phyloP scores from a whole-genome alignment of 2,113 vertebrate species.

The Taurulus bubalis region DNA sequence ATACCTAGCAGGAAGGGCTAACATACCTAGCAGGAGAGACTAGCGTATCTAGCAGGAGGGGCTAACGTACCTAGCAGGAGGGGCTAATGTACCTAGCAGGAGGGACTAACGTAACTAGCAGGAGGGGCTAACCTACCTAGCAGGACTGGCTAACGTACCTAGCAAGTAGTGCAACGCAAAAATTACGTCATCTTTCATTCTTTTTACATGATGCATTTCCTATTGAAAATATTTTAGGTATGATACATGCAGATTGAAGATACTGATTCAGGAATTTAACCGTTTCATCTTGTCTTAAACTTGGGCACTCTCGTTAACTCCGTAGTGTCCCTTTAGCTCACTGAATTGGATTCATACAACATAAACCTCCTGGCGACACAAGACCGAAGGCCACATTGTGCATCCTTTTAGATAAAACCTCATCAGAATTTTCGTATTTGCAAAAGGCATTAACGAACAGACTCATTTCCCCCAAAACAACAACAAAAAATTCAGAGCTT shows the following conservation, averaged over 20 bases:
- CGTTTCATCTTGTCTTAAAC: too few species aligned
- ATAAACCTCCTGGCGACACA: not conserved
- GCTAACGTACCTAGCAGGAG: too few species aligned
- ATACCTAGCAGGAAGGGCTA: too few species aligned
- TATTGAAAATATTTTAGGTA: not conserved
- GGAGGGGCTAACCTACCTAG: too few species aligned
- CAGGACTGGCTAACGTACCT: too few species aligned
- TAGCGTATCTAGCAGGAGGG: too few species aligned
- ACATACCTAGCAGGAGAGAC: too few species aligned
- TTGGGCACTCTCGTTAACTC: too few species aligned
- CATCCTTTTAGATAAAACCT: not conserved
- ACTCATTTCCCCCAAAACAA: constrained; percentile 20
- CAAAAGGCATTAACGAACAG: not conserved
- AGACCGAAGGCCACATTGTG: not conserved
- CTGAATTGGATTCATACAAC: not conserved
- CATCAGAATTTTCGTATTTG: constrained; percentile 2
- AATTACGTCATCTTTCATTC: not conserved
- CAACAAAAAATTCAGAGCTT: too few species aligned
- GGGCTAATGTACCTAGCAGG: too few species aligned
- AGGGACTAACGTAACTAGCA: too few species aligned
- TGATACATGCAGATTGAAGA: not conserved
- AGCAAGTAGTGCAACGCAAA: too few species aligned
- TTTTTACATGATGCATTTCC: not conserved
- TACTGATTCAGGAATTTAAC: not conserved
- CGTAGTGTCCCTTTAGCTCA: not conserved